Base-by-base conservation (phyloP, 2,888 invertebrate species). In the Zaprionus obscuricornis region DNA sequence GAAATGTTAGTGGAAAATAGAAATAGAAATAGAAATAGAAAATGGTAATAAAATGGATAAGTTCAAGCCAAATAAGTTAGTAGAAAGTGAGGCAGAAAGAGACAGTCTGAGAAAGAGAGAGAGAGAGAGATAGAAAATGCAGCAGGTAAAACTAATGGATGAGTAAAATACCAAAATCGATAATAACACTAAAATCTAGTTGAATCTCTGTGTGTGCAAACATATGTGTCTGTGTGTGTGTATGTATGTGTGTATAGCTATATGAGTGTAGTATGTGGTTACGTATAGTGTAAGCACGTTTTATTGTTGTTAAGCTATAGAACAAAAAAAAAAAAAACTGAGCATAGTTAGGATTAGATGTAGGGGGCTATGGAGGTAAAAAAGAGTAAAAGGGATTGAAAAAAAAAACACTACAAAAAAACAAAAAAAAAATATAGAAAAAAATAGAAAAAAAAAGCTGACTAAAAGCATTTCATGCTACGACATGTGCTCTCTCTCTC, bases 301-400 rank as follows among this genome's bases (percentile, higher is more conserved):
- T 81, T 81, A 75, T 75, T 75, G 75, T 73, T 79, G 81, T 79
- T 82, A 82, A 68, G 65, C 77, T 56, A 56, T 58, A 33, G 42
- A 33, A 46, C 49, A n/a, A 66, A 52, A 43, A 27, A 54, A 55
- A 58, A 18, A 39, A 22, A 13, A 36, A 50, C n/a, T n/a, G n/a
- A n/a, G n/a, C n/a, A n/a, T n/a, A n/a, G n/a, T n/a, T n/a, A n/a
- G n/a, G n/a, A n/a, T n/a, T n/a, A n/a, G n/a, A n/a, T n/a, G n/a
- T n/a, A n/a, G n/a, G n/a, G n/a, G n/a, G n/a, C n/a, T n/a, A n/a
- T n/a, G n/a, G n/a, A n/a, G n/a, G n/a, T n/a, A n/a, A n/a, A 50
- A 50, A 31, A 27, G 6, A 29, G 31, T 14, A 40, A 31, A 27
- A 11, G 14, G 20, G 7, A 47, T 24, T 8, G 29, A 45, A 29